Conservation (phyloP, 2,888 invertebrate species). For the Melanophora roralis region DNA sequence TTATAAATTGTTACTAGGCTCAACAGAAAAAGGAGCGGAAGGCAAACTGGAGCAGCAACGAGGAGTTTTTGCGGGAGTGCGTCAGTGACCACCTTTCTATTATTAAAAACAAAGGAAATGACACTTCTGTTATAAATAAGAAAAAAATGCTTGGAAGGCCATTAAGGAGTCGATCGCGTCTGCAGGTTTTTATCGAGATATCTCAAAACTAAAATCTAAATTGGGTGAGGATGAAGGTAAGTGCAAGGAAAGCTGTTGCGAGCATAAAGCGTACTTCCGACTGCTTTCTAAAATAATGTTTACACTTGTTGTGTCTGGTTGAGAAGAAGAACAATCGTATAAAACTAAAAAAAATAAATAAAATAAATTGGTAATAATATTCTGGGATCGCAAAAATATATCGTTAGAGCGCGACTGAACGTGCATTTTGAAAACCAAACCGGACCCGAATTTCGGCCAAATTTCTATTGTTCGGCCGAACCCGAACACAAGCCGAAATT, state of each 20-base stretch:
- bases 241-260: slow-evolving; percentile 25
- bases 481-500: no score
- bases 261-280: neutral
- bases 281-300: no score
- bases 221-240: slow-evolving; percentile 33
- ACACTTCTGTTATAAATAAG: neutral
- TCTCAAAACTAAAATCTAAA: slow-evolving; percentile 21
- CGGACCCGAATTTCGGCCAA: no score
- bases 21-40: neutral
- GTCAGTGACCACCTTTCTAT: neutral
- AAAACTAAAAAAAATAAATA: no score
- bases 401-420: no score
- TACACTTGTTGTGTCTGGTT: no score
- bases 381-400: no score
- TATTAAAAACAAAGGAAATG: slow-evolving; percentile 2
- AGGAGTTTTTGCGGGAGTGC: slow-evolving; percentile 5
- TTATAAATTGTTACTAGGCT: neutral
- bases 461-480: no score
- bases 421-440: no score
- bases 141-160: slow-evolving; percentile 9
- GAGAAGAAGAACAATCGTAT: no score
- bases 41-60: neutral
- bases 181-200: slow-evolving; percentile 10
- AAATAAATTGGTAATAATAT: no score
- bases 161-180: neutral